Conservation (phyloP, 2,888 invertebrate species). For the Hydropsyche betteni region DNA sequence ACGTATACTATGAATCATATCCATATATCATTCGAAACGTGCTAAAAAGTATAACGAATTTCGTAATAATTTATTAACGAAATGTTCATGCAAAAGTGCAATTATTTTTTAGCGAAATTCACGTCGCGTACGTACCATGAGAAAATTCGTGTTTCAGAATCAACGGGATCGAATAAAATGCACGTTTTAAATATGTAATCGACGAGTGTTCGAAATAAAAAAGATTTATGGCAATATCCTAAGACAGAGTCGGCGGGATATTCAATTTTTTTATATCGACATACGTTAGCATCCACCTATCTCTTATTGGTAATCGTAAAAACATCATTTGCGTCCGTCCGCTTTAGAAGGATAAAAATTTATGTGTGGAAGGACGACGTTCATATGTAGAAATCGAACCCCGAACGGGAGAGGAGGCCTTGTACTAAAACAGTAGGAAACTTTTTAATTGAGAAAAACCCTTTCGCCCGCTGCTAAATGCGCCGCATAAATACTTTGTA, state of each 20-base stretch:
- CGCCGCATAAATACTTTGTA: conserved; percentile 6
- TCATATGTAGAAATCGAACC: conserved; percentile 19
- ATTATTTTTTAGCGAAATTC: not conserved
- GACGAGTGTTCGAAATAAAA: no score
- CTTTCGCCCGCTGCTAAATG: conserved; percentile 12
- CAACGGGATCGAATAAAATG: no score
- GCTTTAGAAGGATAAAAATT: conserved; percentile 13
- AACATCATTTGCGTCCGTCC: conserved; percentile 21
- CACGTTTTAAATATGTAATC: no score
- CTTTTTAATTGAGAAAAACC: conserved; percentile 46
- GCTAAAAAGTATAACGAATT: no score
- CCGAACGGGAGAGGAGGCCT: conserved; percentile 12
- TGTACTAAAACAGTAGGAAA: conserved; percentile 47
- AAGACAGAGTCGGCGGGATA: conserved; percentile 24
- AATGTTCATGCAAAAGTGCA: no score
- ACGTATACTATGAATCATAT: no score
- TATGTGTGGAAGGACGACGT: conserved; percentile 14
- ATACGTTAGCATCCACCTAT: no score
- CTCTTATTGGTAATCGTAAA: not conserved
- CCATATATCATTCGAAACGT: no score
- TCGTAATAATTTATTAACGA: no score
- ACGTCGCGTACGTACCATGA: not conserved
- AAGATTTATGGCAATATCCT: conserved; percentile 14
- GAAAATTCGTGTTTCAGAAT: no score
- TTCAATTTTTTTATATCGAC: not conserved